Evolutionary conservation across 1,140 invertebrate species (phyloP), one percentile per base, ranked within the genome.

Genomic region (Vollenhovia emeryi): DNA sequence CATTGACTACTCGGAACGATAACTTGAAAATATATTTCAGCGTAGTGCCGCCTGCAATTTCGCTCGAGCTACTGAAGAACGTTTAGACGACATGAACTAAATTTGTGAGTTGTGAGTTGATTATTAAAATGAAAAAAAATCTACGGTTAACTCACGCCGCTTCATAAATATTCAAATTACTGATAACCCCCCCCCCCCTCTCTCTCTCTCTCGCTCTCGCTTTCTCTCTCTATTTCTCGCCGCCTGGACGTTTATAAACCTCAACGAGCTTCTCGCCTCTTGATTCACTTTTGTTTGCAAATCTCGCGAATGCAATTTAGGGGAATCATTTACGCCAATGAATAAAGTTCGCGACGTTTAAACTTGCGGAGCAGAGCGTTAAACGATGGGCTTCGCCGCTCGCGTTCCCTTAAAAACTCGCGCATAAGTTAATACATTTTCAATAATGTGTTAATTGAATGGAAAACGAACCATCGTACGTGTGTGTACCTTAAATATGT

Each of bases 151-250:
- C 73, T 89, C 60, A 57, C 74, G 79, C 55, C 57, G 82, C 73
- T 89, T 80, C 69, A 91, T 91, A 91, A 91, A 91, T 91, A 91
- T 91, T 91, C 90, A 91, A 74, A 86, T 89, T 62, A 88, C 84
- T 88, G 88, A 91, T 86, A 89, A 91, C 87, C 87, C 86, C 60
- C 68, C 69, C 33, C 3, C 11, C 40, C 11, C 40, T 43, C 40
- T 9, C 18, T 48, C 15, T 9, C 21, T 50, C 7, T 5, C 24
- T 27, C 40, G 45, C 40, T 45, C 18, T 50, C 30, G 24, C 30
- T 36, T 18, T 43, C 18, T 48, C 50, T 15, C 33, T 55, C 13
- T 1, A n/a, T 83, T 75, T 36, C 57, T 40, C 60, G 64, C 1
- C 21, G 27, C 57, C 33, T 85, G 74, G 57, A 76, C 86, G 87